phyloP scores from a whole-genome alignment of 92 coral and sea anemone species.

The Micromussa lordhowensis region DNA sequence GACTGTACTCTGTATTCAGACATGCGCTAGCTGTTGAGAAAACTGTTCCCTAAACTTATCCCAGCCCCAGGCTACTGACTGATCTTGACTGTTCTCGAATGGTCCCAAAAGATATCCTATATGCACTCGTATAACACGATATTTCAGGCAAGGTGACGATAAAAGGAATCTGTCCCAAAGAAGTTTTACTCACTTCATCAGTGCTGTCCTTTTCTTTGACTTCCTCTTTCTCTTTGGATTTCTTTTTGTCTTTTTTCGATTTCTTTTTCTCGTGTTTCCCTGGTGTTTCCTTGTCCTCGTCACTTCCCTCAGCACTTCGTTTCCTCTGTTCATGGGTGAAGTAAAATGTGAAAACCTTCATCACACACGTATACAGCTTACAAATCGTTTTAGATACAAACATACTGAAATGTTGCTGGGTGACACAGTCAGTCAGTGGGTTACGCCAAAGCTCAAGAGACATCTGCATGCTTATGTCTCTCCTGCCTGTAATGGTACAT shows the following conservation, averaged over 20 bases:
- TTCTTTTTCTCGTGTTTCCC: conserved; percentile 78
- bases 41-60: too few species aligned
- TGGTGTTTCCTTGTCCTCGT: conserved; percentile 59
- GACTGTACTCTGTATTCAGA: too few species aligned
- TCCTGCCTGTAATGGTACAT: too few species aligned
- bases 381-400: too few species aligned
- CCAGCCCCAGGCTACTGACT: too few species aligned
- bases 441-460: too few species aligned
- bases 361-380: neutral
- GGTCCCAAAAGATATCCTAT: too few species aligned
- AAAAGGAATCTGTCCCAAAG: neutral
- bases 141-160: too few species aligned
- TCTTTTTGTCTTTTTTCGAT: conserved; percentile 85
- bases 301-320: conserved; percentile 57
- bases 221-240: conserved; percentile 59
- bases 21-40: too few species aligned
- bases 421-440: neutral
- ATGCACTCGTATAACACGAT: too few species aligned
- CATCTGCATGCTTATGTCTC: too few species aligned
- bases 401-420: neutral
- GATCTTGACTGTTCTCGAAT: too few species aligned
- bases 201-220: conserved; percentile 30
- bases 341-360: neutral
- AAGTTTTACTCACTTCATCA: neutral
- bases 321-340: conserved; percentile 47